phyloP scores from a whole-genome alignment of 2,888 invertebrate species.

The Urechis unicinctus region DNA sequence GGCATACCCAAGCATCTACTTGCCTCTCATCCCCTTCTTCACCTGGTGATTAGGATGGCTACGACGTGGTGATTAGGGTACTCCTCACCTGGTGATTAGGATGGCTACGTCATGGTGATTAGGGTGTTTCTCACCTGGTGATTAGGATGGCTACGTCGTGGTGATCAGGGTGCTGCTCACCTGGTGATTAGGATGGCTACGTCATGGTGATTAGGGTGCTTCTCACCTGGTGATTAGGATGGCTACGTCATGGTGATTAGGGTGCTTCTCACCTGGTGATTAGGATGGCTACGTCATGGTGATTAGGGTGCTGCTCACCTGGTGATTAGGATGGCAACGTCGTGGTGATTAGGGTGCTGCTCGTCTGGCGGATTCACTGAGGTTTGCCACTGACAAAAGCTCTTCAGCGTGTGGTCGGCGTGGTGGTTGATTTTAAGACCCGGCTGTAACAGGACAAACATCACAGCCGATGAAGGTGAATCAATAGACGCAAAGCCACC shows the following conservation, averaged over 20 bases:
- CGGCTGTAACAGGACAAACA: slow-evolving; percentile 23
- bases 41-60: background rate
- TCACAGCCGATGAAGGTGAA: background rate
- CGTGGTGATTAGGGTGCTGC: slow-evolving; percentile 80
- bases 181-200: slow-evolving; percentile 73
- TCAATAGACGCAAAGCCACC: too few relatives aligned
- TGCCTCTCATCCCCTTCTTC: too few relatives aligned
- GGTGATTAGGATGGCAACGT: slow-evolving; percentile 80
- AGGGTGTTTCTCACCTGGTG: background rate
- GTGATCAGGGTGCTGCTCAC: slow-evolving; percentile 1
- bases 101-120: too few relatives aligned
- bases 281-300: slow-evolving; percentile 72
- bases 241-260: background rate
- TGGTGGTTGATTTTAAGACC: slow-evolving; percentile 56
- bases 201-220: too few relatives aligned
- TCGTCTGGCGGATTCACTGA: slow-evolving; percentile 69
- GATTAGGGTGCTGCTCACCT: slow-evolving; percentile 74
- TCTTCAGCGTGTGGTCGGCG: slow-evolving; percentile 74
- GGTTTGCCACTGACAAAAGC: slow-evolving; percentile 81
- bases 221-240: background rate
- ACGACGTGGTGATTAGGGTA: background rate
- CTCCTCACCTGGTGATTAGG: slow-evolving; percentile 60
- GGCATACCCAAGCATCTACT: too few relatives aligned
- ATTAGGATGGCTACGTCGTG: background rate
- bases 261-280: background rate